phyloP scores from a whole-genome alignment of 2,888 invertebrate species.

The Archaeoteleia sp. region DNA sequence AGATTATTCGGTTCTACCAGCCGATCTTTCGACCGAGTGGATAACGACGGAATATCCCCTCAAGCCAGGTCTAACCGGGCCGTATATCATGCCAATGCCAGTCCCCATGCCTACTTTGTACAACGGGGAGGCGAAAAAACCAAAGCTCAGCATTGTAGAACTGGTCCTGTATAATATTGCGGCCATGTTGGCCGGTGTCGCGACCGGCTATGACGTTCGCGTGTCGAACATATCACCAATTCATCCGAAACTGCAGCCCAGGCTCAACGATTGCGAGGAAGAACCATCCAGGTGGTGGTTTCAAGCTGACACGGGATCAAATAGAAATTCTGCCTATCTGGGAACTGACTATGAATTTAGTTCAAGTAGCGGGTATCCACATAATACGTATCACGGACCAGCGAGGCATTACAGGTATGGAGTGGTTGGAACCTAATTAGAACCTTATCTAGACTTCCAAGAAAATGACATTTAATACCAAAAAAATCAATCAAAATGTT shows the following conservation, averaged over 20 bases:
- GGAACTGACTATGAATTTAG: slow-evolving; percentile 79
- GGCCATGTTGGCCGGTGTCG: slow-evolving; percentile 91
- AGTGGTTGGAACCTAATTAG: no score
- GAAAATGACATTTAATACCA: no score
- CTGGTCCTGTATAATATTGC: slow-evolving; percentile 93
- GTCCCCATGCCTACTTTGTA: slow-evolving; percentile 89
- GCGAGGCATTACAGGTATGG: slow-evolving; percentile 81
- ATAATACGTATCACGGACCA: slow-evolving; percentile 94
- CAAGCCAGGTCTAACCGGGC: slow-evolving; percentile 69
- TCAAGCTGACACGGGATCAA: slow-evolving; percentile 57
- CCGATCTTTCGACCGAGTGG: slow-evolving; percentile 68
- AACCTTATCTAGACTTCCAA: no score
- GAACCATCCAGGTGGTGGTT: slow-evolving; percentile 53
- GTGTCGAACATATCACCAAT: slow-evolving; percentile 90
- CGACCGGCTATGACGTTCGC: slow-evolving; percentile 93
- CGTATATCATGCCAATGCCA: slow-evolving; percentile 75
- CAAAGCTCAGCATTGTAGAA: slow-evolving; percentile 84
- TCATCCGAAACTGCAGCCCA: slow-evolving; percentile 86
- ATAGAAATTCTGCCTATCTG: slow-evolving; percentile 70
- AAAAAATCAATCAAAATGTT: no score
- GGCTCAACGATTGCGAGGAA: slow-evolving; percentile 64
- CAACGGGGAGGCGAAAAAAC: slow-evolving; percentile 82
- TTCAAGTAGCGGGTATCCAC: slow-evolving; percentile 80
- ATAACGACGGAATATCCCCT: slow-evolving; percentile 65
- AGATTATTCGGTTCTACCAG: slow-evolving; percentile 69